Base-by-base conservation (phyloP, 2,113 vertebrate genomes). In the Tympanuchus pallidicinctus region DNA sequence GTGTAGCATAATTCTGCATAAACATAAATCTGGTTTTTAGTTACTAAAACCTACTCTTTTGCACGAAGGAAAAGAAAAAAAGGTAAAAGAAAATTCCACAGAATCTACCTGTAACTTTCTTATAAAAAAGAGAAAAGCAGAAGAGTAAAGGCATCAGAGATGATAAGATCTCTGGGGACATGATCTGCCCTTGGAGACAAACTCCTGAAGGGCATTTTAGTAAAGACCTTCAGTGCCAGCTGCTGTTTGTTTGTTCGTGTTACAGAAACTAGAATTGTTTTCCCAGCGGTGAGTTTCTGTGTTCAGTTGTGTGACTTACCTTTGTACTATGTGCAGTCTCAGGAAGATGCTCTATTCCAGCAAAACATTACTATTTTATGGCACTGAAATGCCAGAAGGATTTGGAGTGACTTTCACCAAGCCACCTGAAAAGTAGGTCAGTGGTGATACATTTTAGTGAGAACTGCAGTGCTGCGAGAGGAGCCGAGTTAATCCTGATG, bases 391-490 rank as follows among this genome's bases (percentile, higher is more conserved):
- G 20, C 86, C 63, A 77, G 81, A 88, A 91, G 28, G 73, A 40
- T 88, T 95, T 76, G 77, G 70, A 90, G 48, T 81, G 69, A 84
- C 87, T 94, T 92, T 74, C 76, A 92, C 86, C 92, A 86, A 92
- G 81, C 52, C 86, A 95, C 73, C 88, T 94, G 73, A 78, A 96
- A 96, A 97, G 79, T 95, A 96, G 93, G 96, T 95, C 95, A 96
- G 48, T 75, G 78, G 75, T 59, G 83, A 21, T 22, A 56, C 57
- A 57, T 30, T 77, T 93, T 40, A 64, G 88, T 61, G 47, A 74
- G 60, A 81, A 47, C 38, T 81, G 82, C 59, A 93, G 30, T 47
- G 61, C 86, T 82, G 25, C 64, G 80, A 82, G 74, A 78, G 84
- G 74, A 92, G 88, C 34, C 4, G 59, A 94, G 73, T 92, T 95